Base-by-base conservation (phyloP, 2,888 invertebrate species). In the Alcis repandata region DNA sequence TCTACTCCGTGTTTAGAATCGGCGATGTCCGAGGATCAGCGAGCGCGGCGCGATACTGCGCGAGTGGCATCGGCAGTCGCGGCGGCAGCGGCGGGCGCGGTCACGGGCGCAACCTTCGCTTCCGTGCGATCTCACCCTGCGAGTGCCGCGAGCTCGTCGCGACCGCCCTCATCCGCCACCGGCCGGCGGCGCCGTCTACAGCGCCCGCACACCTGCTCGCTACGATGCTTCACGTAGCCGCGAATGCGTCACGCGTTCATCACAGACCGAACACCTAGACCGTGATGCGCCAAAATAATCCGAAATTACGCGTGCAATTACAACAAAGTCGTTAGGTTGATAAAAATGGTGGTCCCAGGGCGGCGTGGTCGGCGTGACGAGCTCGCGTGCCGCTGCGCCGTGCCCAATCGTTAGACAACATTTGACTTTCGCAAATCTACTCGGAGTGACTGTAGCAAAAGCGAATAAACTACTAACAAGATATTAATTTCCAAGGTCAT, bases 61-160 rank as follows among this genome's bases (percentile, higher is more conserved):
- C 85, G 85, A 75, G 82, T 82, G 80, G 75, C 76, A 80, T 77
- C 71, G 78, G 80, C 80, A 20, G 38, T 49, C 38, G 46, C 53
- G 51, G 80, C 46, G 49, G 86, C 80, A 13, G 79, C 84, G 85
- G 81, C 82, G 84, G 85, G 85, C 83, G 88, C 90, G 92, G 92
- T 91, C 91, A 91, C 88, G 91, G 92, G 91, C 92, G 88, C 90
- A 91, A 92, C 91, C 92, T 92, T 92, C 89, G 86, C 79, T 85
- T 83, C 85, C 87, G 86, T 74, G 81, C 88, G 87, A 85, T 87
- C 88, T 88, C 87, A 88, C 90, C 90, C 91, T 83, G 60, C 43
- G 41, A 53, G 82, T 86, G 87, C 85, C 87, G 89, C 73, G 67
- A 59, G 46, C 40, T 53, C 51, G 10, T 22, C 54, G 36, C 56